Base-by-base conservation (phyloP, 2,113 vertebrate genomes). In the Cyanistes caeruleus region DNA sequence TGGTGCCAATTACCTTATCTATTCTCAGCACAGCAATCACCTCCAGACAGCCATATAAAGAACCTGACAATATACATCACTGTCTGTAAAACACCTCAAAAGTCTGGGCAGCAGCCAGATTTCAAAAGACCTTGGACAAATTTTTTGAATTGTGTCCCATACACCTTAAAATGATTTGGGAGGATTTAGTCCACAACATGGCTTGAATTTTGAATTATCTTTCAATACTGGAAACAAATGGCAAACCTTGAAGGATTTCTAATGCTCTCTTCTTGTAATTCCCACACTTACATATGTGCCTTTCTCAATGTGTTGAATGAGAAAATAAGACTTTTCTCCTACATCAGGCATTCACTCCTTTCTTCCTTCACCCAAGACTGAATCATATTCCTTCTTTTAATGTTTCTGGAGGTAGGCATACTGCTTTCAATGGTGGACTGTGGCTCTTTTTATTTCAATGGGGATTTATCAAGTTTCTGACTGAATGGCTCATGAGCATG, bases 1-100 rank as follows among this genome's bases (percentile, higher is more conserved):
- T 76, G 75, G 46, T 96, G 85, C 78, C 91, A 95, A 90, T 96
- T 95, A 83, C 75, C 30, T 96, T 97, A 94, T 90, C 84, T 95
- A 15, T 87, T 91, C 87, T 88, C 67, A 91, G 82, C 67, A 90
- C 33, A 93, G 51, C 25, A 63, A n/a, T 86, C 85, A 90, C 51
- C 51, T 93, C 78, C 78, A 96, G 78, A 81, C 31, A 2, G 39
- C 30, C 46, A n/a, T 74, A 90, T 85, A 83, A 96, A 86, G 85
- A 91, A 11, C 48, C 33, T 90, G 67, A 88, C 75, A 85, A 67
- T 73, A 76, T 48, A 56, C 43, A 90, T 90, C 46, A 51, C 21
- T 77, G 27, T 85, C 78, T 87, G 43, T 51, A 85, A 83, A 87
- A 79, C 43, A 88, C 70, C 58, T 85, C 53, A 87, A 73, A 91